These are phyloP conservation scores for Adelphocoris suturalis DNA, from an alignment of 2,888 invertebrate species.

Conservation along the genomic window DNA sequence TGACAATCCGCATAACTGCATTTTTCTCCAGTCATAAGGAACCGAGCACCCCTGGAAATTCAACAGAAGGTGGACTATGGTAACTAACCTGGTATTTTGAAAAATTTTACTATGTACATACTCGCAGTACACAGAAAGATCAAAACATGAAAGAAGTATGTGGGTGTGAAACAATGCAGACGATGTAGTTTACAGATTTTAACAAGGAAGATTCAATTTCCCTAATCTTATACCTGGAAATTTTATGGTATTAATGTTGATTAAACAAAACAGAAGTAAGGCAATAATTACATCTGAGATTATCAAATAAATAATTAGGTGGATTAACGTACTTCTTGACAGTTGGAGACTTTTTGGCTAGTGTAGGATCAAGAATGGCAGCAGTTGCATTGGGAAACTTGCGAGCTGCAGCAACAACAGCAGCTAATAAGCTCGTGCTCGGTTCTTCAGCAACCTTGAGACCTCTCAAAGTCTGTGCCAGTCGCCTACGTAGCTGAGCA, in stretches of 20 bases:
- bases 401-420: conserved; percentile 78
- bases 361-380: conserved; percentile 75
- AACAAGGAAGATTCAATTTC: too few relatives aligned
- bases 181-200: too few relatives aligned
- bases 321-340: conserved; percentile 65
- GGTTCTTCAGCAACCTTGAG: conserved; percentile 72
- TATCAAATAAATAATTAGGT: too few relatives aligned
- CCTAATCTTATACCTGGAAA: too few relatives aligned
- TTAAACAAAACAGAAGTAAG: too few relatives aligned
- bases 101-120: too few relatives aligned
- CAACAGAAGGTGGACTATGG: neutral
- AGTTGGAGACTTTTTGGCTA: conserved; percentile 61
- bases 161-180: too few relatives aligned
- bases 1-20: conserved; percentile 75
- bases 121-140: too few relatives aligned
- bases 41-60: conserved; percentile 73
- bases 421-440: conserved; percentile 76
- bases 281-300: too few relatives aligned
- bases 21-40: conserved; percentile 74
- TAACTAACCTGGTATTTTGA: neutral
- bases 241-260: too few relatives aligned
- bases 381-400: conserved; percentile 77
- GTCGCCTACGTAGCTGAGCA: conserved; percentile 79
- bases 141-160: too few relatives aligned
- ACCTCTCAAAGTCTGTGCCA: conserved; percentile 79